A percentile compares a stretch with the other conserved stretches of the same genome.
Evolutionary conservation across 2,113 vertebrate species (phyloP).

Genomic region (Tragelaphus buxtoni): DNA sequence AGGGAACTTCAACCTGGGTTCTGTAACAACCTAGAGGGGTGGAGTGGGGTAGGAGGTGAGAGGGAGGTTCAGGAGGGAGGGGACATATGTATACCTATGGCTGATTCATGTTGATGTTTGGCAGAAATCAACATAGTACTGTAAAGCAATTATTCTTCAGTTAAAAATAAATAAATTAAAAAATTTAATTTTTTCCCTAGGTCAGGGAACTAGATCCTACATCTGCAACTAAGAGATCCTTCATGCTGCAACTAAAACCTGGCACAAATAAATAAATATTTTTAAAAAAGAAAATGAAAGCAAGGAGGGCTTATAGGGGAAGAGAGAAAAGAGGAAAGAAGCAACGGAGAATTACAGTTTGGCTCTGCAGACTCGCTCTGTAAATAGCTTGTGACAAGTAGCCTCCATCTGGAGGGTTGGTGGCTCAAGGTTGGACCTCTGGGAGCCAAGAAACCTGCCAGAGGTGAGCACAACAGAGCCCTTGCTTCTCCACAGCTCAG

Average conservation of each 20-base stretch:
- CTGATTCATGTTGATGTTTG: background rate
- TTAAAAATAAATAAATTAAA: background rate
- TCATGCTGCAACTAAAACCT: background rate
- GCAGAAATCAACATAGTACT: background rate
- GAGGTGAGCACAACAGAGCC: background rate
- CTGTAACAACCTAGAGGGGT: background rate
- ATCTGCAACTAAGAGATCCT: background rate
- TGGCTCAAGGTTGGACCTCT: background rate
- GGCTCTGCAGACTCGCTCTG: background rate
- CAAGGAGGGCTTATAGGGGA: background rate
- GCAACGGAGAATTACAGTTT: background rate
- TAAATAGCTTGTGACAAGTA: constrained; percentile 8
- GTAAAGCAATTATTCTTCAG: background rate
- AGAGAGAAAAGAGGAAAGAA: background rate
- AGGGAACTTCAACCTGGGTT: background rate
- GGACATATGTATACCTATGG: background rate
- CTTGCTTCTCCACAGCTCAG: background rate
- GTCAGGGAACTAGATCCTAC: background rate
- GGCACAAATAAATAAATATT: background rate
- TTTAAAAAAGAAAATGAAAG: background rate
- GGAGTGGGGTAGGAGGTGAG: background rate
- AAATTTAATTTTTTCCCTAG: background rate
- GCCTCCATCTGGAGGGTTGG: background rate
- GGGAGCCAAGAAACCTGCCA: background rate
- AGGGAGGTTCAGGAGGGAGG: background rate